Evolutionary conservation across 2,888 invertebrate species (phyloP).

Genomic region (Cryptocephalus primarius): DNA sequence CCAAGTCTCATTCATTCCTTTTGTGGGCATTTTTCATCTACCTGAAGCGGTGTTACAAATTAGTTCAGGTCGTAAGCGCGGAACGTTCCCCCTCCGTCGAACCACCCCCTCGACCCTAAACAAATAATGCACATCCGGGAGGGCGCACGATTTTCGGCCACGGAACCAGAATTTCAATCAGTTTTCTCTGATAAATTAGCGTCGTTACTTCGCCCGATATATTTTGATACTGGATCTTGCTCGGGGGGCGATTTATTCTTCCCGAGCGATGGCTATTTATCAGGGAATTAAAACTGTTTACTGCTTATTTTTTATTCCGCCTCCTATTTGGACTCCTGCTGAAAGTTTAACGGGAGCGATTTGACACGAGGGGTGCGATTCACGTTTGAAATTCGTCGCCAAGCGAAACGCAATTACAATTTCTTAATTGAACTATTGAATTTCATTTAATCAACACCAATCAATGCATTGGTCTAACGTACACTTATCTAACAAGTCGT

Average conservation of each 20-base stretch:
- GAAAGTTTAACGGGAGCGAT: not conserved
- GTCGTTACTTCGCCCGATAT: slow-evolving; percentile 4
- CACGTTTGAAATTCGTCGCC: too few species aligned
- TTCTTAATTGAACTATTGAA: too few species aligned
- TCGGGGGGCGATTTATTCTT: not conserved
- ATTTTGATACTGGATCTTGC: not conserved
- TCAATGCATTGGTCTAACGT: too few species aligned
- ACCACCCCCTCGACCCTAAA: slow-evolving; percentile 25
- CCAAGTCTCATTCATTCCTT: slow-evolving; percentile 26
- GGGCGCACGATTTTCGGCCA: slow-evolving; percentile 12
- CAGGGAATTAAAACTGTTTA: not conserved
- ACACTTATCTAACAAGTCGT: too few species aligned
- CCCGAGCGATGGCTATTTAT: not conserved
- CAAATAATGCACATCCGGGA: slow-evolving; percentile 32
- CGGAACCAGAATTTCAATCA: slow-evolving; percentile 23
- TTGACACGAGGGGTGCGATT: not conserved
- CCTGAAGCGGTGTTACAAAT: slow-evolving; percentile 35
- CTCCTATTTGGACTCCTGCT: too few species aligned
- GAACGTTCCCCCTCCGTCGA: slow-evolving; percentile 27
- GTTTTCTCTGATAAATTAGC: slow-evolving; percentile 22
- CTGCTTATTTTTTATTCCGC: too few species aligned
- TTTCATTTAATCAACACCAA: too few species aligned
- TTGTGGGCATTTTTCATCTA: slow-evolving; percentile 25
- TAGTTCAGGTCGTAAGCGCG: slow-evolving; percentile 24
- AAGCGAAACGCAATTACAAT: too few species aligned